These are phyloP conservation scores for Vulpes lagopus DNA, from an alignment of 2,113 vertebrate genomes.

Conservation along the genomic window DNA sequence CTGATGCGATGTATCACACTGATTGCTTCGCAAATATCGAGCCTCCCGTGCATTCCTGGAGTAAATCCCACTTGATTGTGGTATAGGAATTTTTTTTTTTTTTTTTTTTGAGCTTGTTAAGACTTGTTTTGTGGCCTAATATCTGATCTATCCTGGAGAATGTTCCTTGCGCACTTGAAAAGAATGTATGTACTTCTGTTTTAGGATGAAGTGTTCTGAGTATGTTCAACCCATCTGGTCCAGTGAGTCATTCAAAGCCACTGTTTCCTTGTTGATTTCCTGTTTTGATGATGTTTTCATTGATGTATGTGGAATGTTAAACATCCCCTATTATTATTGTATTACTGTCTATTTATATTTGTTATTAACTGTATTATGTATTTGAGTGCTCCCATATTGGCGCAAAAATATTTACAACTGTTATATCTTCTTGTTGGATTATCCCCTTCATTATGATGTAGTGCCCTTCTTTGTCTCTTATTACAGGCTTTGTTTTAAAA, in stretches of 20 bases:
- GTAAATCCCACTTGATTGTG: background rate
- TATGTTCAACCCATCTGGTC: background rate
- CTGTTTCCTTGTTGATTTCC: background rate
- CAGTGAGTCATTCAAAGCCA: background rate
- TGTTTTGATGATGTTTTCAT: background rate
- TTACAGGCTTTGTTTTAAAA: background rate
- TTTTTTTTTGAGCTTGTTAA: background rate
- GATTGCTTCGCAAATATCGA: background rate
- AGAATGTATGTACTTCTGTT: background rate
- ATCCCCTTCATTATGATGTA: background rate
- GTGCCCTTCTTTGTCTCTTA: background rate
- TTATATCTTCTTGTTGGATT: background rate
- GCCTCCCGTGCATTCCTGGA: background rate
- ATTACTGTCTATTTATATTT: background rate
- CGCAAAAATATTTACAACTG: background rate
- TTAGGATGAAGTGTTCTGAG: background rate
- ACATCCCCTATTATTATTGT: background rate
- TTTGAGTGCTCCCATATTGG: background rate
- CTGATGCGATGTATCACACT: background rate
- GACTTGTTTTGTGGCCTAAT: background rate
- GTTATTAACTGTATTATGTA: background rate
- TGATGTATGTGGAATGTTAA: background rate
- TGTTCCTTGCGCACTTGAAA: background rate
- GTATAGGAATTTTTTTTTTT: background rate
- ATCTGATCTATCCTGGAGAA: background rate